phyloP scores from a whole-genome alignment of 2,113 vertebrate genomes.

The Elanoides forficatus region DNA sequence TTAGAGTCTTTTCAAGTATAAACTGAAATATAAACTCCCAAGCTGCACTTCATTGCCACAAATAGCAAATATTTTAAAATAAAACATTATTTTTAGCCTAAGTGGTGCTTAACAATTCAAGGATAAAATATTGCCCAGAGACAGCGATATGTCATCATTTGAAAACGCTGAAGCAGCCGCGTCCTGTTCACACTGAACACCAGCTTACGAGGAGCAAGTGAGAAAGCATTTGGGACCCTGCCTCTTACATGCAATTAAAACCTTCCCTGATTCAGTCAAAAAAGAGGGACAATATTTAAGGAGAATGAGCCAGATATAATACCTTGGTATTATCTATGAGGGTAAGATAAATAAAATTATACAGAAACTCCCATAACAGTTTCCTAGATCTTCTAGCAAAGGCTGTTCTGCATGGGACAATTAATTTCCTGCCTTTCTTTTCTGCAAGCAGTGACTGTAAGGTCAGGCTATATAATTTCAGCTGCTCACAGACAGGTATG shows the following conservation, averaged over 20 bases:
- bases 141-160: not conserved
- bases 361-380: rapidly evolving
- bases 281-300: not conserved
- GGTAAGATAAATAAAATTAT: not conserved
- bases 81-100: not conserved
- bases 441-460: rapidly evolving
- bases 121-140: not conserved
- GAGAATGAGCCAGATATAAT: not conserved
- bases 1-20: not conserved
- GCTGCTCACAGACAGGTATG: not conserved
- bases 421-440: not conserved
- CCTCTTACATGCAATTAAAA: not conserved
- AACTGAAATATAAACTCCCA: not conserved
- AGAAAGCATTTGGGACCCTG: not conserved
- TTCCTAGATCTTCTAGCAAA: not conserved
- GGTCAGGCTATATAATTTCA: not conserved
- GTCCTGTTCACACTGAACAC: not conserved
- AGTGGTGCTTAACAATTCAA: not conserved
- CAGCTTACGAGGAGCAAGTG: not conserved
- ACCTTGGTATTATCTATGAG: not conserved
- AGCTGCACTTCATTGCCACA: not conserved
- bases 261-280: not conserved
- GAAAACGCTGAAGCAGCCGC: not conserved
- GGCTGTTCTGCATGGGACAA: not conserved
- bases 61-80: constrained; percentile 9